A percentile compares a stretch with the other conserved stretches of the same genome.
Evolutionary conservation across 2,797 vertebrate genomes (phyloP).

Genomic region (Momotus momota): DNA sequence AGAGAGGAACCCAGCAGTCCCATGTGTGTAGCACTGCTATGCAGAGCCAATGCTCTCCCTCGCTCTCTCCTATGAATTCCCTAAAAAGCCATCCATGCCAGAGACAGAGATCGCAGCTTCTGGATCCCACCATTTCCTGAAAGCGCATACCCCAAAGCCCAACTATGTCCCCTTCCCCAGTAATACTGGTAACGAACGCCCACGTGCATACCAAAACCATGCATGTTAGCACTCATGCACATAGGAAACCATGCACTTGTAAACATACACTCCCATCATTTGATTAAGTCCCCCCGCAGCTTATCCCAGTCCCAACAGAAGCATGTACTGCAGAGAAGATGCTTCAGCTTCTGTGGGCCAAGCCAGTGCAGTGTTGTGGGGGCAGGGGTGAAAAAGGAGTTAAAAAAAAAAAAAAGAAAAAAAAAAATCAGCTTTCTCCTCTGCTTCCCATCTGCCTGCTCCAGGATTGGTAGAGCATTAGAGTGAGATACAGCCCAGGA

Average conservation of each 20-base stretch:
- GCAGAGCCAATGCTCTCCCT: background rate
- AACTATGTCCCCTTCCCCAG: background rate
- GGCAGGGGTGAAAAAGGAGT: background rate
- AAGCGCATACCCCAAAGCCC: background rate
- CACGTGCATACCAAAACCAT: slow-evolving; percentile 53
- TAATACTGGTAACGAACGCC: background rate
- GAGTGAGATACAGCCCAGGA: background rate
- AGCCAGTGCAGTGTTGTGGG: background rate
- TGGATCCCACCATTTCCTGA: background rate
- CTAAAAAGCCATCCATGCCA: background rate
- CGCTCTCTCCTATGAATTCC: background rate
- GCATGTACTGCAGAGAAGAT: background rate
- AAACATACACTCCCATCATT: slow-evolving; percentile 7
- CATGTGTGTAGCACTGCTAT: background rate
- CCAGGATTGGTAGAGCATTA: background rate
- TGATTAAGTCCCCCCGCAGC: slow-evolving; percentile 2
- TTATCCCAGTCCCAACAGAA: background rate
- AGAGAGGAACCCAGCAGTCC: background rate
- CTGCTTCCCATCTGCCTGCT: background rate
- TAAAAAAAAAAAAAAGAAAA: background rate
- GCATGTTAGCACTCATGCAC: slow-evolving; percentile 62
- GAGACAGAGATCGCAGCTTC: slow-evolving; percentile 4
- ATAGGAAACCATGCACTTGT: slow-evolving; percentile 60
- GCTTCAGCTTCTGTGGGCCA: background rate
- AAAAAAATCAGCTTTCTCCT: background rate